Percentiles rank a stretch among this genome's conserved stretches.
Evolutionary conservation across 2,797 vertebrate species (phyloP).

Genomic region (Pampus argenteus): DNA sequence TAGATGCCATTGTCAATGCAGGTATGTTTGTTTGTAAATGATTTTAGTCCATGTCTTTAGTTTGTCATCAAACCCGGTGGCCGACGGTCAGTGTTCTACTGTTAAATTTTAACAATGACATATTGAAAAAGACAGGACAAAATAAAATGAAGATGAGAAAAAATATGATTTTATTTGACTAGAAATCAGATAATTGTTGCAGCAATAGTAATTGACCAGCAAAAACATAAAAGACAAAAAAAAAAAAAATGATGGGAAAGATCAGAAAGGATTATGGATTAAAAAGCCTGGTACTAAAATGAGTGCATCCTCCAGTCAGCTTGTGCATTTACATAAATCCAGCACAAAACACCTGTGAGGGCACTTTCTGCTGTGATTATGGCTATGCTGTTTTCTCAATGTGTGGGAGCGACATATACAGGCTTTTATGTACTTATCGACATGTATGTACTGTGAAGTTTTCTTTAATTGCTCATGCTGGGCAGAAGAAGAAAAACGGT

Average conservation of each 20-base stretch:
- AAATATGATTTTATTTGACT: not conserved
- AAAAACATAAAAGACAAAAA: not conserved
- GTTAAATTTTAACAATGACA: not conserved
- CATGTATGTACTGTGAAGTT: constrained; percentile 19
- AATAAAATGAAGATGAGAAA: not conserved
- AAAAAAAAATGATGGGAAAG: constrained; percentile 9
- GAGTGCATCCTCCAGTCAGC: constrained; percentile 12
- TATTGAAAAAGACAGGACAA: not conserved
- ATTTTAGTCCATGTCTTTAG: not conserved
- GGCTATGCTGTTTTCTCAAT: constrained; percentile 30
- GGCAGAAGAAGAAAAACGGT: constrained; percentile 3
- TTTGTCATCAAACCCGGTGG: not conserved
- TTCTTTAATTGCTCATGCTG: constrained; percentile 15
- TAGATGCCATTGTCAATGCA: constrained; percentile 91
- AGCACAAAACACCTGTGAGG: constrained; percentile 44
- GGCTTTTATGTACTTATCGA: constrained; percentile 31
- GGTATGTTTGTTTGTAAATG: constrained; percentile 76
- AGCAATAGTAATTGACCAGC: not conserved
- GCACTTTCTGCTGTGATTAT: constrained; percentile 44
- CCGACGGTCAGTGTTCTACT: not conserved
- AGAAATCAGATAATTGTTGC: too few relatives aligned
- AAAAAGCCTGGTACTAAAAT: constrained; percentile 19
- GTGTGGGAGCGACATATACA: constrained; percentile 47
- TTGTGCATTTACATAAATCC: constrained; percentile 32
- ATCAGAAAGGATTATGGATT: constrained; percentile 35